Evolutionary conservation across 37 sponge, comb jelly and placozoan genomes (phyloP).

Genomic region (Dysidea cf. avara): DNA sequence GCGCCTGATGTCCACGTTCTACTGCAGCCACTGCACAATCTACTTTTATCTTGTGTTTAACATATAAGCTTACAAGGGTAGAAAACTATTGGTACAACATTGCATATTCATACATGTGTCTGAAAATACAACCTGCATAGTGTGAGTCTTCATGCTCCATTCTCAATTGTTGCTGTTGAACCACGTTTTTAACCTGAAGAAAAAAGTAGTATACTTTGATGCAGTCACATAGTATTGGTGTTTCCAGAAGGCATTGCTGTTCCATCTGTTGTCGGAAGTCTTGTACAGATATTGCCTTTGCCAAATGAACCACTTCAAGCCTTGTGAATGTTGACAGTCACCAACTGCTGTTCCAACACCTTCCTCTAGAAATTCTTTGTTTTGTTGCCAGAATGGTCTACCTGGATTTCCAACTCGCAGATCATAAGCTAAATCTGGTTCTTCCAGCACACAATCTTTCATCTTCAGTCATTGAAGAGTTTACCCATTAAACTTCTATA

Average conservation of each 20-base stretch:
- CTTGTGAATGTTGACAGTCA: slow-evolving; percentile 29
- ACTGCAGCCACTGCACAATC: too few species aligned
- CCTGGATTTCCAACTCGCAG: slow-evolving; percentile 37
- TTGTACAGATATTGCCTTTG: slow-evolving; percentile 31
- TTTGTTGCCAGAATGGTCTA: slow-evolving; percentile 26
- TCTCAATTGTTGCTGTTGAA: slow-evolving; percentile 36
- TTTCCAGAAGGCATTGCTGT: slow-evolving; percentile 17
- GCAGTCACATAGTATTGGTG: slow-evolving; percentile 13
- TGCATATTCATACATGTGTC: slow-evolving; percentile 41
- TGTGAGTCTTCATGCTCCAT: slow-evolving; percentile 43
- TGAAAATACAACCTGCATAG: slow-evolving; percentile 34
- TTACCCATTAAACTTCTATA: slow-evolving; percentile 2
- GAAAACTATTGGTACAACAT: too few species aligned
- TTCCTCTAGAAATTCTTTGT: slow-evolving; percentile 25
- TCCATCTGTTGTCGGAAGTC: slow-evolving; percentile 21
- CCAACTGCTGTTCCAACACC: slow-evolving; percentile 25
- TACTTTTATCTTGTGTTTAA: too few species aligned
- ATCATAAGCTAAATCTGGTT: slow-evolving; percentile 24
- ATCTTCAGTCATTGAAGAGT: background rate
- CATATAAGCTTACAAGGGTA: too few species aligned
- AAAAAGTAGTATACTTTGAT: slow-evolving; percentile 18
- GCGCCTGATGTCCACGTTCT: too few species aligned
- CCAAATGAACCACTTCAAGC: slow-evolving; percentile 36
- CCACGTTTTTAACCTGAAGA: too few species aligned
- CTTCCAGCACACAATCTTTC: slow-evolving; percentile 21